Percentiles rank a stretch among this genome's conserved stretches.
Evolutionary conservation across 37 sponge, comb jelly and placozoan genomes (phyloP).

Genomic region (Chondrosia reniformis): DNA sequence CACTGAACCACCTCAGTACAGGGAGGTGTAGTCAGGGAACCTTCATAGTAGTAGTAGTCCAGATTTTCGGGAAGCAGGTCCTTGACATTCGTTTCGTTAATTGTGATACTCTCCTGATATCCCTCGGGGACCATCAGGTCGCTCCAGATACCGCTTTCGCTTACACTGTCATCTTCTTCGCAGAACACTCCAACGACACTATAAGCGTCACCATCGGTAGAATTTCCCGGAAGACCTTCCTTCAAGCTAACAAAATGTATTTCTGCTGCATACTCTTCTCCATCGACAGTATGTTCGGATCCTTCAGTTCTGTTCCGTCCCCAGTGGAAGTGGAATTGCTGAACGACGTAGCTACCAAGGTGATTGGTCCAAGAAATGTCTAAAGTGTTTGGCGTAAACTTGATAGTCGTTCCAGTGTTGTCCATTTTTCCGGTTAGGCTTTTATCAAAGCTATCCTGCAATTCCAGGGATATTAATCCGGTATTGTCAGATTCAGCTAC

Average conservation of each 20-base stretch:
- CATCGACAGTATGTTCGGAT: slow-evolving; percentile 42
- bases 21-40: slow-evolving; percentile 59
- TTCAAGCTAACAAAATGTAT: slow-evolving; percentile 48
- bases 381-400: not conserved
- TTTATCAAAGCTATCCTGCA: too few relatives aligned
- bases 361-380: not conserved
- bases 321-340: slow-evolving; percentile 70
- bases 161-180: not conserved
- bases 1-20: slow-evolving; percentile 61
- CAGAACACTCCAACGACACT: slow-evolving; percentile 37
- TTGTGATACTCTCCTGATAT: too few relatives aligned
- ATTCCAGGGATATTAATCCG: too few relatives aligned
- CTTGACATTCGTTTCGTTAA: not conserved
- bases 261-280: slow-evolving; percentile 14
- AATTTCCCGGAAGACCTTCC: not conserved
- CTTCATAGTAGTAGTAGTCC: slow-evolving; percentile 52
- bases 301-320: slow-evolving; percentile 27
- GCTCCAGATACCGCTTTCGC: slow-evolving; percentile 26
- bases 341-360: slow-evolving; percentile 28
- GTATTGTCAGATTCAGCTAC: too few relatives aligned
- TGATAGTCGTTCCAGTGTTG: slow-evolving; percentile 8
- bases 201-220: not conserved
- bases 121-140: not conserved
- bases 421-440: not conserved
- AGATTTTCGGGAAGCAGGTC: slow-evolving; percentile 18